These are phyloP conservation scores for Ammodytes marinus DNA, from an alignment of 2,113 vertebrate genomes.

Conservation along the genomic window DNA sequence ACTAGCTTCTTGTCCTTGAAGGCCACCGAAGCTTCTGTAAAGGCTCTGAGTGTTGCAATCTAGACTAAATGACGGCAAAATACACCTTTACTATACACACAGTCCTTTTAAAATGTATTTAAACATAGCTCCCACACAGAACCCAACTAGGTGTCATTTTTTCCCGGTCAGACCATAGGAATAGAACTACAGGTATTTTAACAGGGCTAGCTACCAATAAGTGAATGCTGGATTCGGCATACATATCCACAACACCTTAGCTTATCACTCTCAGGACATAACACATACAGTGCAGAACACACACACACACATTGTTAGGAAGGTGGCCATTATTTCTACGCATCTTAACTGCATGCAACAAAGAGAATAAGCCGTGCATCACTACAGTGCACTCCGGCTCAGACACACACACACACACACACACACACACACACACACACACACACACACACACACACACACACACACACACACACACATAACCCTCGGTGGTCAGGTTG, in stretches of 20 bases:
- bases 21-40: no score
- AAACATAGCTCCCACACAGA: neutral
- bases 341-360: neutral
- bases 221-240: neutral
- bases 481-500: slow-evolving; percentile 19
- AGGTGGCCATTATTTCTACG: neutral
- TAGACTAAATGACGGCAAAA: no score
- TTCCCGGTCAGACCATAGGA: neutral
- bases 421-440: no score
- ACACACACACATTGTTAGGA: neutral
- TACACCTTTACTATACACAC: no score
- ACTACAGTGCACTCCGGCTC: neutral
- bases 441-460: no score
- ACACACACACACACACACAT: neutral
- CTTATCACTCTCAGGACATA: neutral
- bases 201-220: neutral
- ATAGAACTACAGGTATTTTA: neutral
- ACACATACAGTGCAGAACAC: neutral
- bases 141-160: neutral
- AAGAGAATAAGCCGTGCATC: neutral
- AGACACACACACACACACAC: neutral
- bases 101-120: no score
- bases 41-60: no score
- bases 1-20: no score
- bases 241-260: neutral